phyloP scores from a whole-genome alignment of 2,888 invertebrate genomes.

The Campoplex capitator region DNA sequence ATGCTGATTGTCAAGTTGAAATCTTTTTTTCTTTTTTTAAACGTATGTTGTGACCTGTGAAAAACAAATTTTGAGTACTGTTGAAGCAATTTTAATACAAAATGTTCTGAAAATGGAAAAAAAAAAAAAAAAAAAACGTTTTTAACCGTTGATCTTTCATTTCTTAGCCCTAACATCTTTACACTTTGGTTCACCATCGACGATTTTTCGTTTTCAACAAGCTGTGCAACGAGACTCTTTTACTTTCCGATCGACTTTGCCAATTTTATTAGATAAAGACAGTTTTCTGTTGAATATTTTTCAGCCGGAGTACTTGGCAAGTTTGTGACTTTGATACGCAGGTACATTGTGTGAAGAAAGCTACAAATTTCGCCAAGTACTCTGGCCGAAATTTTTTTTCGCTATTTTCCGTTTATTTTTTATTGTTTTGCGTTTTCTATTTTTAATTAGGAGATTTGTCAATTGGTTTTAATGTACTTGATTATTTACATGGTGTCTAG shows the following conservation, averaged over 20 bases:
- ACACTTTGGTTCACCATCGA: background rate
- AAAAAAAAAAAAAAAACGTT: constrained; percentile 71
- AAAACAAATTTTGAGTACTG: constrained; percentile 80
- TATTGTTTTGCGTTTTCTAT: too few relatives aligned
- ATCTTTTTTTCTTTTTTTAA: constrained; percentile 76
- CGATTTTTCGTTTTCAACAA: background rate
- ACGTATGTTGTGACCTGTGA: constrained; percentile 76
- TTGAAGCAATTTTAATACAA: constrained; percentile 82
- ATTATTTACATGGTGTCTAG: too few relatives aligned
- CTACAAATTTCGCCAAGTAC: too few relatives aligned
- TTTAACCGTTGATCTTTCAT: constrained; percentile 24
- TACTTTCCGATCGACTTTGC: background rate
- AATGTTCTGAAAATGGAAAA: constrained; percentile 73
- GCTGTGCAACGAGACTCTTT: background rate
- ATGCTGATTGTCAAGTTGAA: constrained; percentile 74
- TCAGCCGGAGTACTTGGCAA: too few relatives aligned
- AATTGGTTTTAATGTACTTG: too few relatives aligned
- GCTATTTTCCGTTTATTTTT: too few relatives aligned
- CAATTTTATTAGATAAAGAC: background rate
- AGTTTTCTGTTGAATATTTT: background rate
- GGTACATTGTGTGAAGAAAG: too few relatives aligned
- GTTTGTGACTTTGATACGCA: too few relatives aligned
- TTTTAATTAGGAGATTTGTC: too few relatives aligned
- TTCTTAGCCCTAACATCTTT: background rate
- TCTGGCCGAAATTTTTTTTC: too few relatives aligned